phyloP scores from a whole-genome alignment of 2,797 vertebrate species.

The Aythya fuligula region DNA sequence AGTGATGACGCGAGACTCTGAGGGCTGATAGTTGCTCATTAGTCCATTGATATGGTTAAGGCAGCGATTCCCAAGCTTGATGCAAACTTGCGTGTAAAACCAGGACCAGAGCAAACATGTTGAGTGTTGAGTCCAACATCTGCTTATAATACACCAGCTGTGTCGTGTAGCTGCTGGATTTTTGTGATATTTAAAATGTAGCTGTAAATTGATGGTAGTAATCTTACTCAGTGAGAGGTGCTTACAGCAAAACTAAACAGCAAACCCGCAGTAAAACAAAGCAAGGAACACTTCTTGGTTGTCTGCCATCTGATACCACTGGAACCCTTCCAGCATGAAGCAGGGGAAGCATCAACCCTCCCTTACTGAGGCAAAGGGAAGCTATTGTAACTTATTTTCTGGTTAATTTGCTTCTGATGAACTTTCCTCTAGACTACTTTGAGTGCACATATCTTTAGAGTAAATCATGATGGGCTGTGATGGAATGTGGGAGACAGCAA shows the following conservation, averaged over 20 bases:
- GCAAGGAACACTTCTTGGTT: neutral
- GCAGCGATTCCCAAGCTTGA: neutral
- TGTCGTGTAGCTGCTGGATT: accelerated
- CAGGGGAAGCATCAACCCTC: neutral
- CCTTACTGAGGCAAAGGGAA: neutral
- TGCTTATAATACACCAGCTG: neutral
- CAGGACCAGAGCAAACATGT: neutral
- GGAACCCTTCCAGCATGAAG: too few species aligned
- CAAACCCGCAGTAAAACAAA: neutral
- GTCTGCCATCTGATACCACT: neutral
- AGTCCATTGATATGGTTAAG: neutral
- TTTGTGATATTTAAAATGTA: neutral
- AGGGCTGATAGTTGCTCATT: neutral
- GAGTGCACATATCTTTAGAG: neutral
- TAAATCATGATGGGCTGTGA: neutral
- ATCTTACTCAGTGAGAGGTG: neutral
- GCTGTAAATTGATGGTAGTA: neutral
- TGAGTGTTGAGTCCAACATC: neutral
- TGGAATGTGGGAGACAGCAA: neutral
- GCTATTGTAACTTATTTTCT: neutral
- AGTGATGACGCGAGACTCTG: neutral
- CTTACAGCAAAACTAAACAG: neutral
- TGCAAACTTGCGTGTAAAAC: neutral
- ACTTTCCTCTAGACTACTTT: neutral
- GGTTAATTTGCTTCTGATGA: neutral